Evolutionary conservation across 2,797 vertebrate genomes (phyloP), one percentile per base, ranked within the genome.

Genomic region (Centroberyx gerrardi): DNA sequence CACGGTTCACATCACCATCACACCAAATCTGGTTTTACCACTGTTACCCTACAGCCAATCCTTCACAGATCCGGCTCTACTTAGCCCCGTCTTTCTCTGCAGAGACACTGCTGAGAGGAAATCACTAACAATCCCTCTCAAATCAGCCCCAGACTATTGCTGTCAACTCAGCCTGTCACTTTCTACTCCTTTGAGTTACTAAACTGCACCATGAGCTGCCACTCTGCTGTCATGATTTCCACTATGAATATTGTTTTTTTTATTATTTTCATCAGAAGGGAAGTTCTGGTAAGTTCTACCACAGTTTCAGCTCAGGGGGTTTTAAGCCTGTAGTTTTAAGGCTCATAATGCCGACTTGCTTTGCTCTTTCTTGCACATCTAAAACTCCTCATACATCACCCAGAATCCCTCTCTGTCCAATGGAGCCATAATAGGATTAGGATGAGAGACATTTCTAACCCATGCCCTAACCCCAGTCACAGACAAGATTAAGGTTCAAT

Each of bases 341-440:
- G 38, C 28, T 33, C 31, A n/a, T 36, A 38, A 36, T 17, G 8
- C 14, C 55, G 5, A 33, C 29, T 58, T 36, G 31, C 55, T 38
- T 36, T 8, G 31, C 55, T 15, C 14, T 58, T 18, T 28, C 31
- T 10, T 22, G 51, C 9, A 8, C 51, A 27, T 58, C 29, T 58
- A 36, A 58, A 28, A 36, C 14, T 17, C 31, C 15, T 29, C 7
- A 58, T 58, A 38, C 55, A 58, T 2, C 14, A 18, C 5, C 15
- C 29, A 8, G 31, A 58, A 36, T 38, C 29, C 28, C 53, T 29
- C 55, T 38, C 38, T 58, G 29, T 36, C 31, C 9, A n/a, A 9
- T 9, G 31, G 31, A 36, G 29, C 55, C 3, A 17, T 58, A 38
- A 58, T 58, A 58, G 55, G 55, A 58, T 58, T 58, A 58, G 31